Base-by-base conservation (phyloP, 2,113 vertebrate species). In the Argyrosomus japonicus region DNA sequence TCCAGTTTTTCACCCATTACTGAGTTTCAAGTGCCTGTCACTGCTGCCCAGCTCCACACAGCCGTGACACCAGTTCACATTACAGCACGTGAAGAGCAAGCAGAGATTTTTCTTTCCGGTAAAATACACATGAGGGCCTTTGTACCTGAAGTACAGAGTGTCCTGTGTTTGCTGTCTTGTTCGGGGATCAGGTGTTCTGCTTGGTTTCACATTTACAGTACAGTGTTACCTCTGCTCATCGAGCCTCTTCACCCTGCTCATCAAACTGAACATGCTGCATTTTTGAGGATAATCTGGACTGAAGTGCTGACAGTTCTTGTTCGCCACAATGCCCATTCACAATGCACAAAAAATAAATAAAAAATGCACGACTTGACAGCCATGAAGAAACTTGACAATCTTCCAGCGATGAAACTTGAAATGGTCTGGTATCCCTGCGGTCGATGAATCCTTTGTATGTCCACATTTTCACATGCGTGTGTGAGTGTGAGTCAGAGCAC, bases 1-100 rank as follows among this genome's bases (percentile, higher is more conserved):
- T 76, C 69, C 67, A 80, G 80, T 74, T 91, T 84, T 88, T 71
- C 79, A 77, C 45, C 58, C 45, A 57, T 70, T 80, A 74, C 48
- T 65, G 56, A 54, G 71, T 76, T 76, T 86, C 70, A 48, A 57
- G 48, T 85, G 72, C 21, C 73, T 40, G 68, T 56, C 60, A 36
- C 64, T 45, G 43, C 74, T 71, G 47, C 45, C 15, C 75, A 58
- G 71, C 60, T 36, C 58, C 76, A 83, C 69, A 77, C 67, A 87
- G 21, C 56, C 13, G 1, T 65, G 78, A 87, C 68, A 47, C 51
- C 14, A 27, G 79, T 60, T 92, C 79, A 67, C 61, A 51, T 87
- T 80, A 73, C 78, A 74, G 76, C 71, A 82, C 29, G 27, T 83
- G 68, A 62, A 71, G 54, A 64, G 25, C 13, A 69, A 71, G 51